These are phyloP conservation scores for Chrysolophus pictus DNA, from an alignment of 2,797 vertebrate species.

Conservation along the genomic window DNA sequence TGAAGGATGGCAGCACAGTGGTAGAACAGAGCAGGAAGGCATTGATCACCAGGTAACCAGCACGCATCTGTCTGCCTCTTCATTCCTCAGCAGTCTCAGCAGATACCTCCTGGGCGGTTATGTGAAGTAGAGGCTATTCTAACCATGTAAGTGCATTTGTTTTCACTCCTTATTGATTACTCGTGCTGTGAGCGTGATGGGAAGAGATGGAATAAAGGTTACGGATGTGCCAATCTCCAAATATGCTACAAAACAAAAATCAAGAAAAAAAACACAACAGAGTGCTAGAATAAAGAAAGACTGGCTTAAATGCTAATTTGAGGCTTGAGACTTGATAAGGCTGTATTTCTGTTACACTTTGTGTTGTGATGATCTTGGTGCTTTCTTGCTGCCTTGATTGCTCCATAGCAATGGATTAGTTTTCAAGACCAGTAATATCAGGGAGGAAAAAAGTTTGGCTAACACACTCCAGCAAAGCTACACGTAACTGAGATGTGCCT, in stretches of 20 bases:
- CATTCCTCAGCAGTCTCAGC: conserved; percentile 2
- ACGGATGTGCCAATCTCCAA: background rate
- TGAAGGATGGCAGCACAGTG: background rate
- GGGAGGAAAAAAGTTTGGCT: conserved; percentile 32
- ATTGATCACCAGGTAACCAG: conserved; percentile 11
- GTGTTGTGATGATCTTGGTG: conserved; percentile 18
- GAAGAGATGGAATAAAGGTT: conserved; percentile 1
- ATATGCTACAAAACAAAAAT: background rate
- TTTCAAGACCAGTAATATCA: background rate
- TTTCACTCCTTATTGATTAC: conserved; percentile 36
- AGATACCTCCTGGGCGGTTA: background rate
- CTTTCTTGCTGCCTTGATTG: background rate
- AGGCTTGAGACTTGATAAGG: background rate
- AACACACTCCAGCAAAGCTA: conserved; percentile 71
- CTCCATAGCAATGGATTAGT: background rate
- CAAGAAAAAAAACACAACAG: background rate
- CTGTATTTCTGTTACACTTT: background rate
- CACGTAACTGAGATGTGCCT: conserved; percentile 76
- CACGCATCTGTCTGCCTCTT: background rate
- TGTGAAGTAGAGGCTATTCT: background rate
- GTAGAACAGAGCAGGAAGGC: background rate
- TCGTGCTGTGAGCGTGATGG: conserved; percentile 5
- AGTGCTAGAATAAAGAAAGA: conserved; percentile 23
- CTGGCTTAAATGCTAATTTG: conserved; percentile 35
- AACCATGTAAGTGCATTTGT: conserved; percentile 1